Conservation (phyloP, 1,140 invertebrate genomes). For the Micrasema minimum region DNA sequence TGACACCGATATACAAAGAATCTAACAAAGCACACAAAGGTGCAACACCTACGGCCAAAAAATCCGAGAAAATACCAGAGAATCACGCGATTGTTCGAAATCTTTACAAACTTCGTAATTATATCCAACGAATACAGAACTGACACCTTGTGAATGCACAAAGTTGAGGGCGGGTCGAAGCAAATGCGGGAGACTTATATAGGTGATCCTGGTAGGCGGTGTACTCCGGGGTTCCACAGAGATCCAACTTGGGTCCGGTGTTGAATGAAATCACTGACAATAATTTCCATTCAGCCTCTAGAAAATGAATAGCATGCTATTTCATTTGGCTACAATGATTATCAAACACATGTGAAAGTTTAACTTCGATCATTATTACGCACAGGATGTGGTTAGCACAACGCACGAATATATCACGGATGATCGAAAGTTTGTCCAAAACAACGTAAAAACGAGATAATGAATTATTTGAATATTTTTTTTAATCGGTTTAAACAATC, state of each 20-base stretch:
- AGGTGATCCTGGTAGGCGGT: slow-evolving; percentile 6
- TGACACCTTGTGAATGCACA: slow-evolving; percentile 10
- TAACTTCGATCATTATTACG: not conserved
- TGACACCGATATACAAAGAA: slow-evolving; percentile 41
- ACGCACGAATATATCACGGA: too few species aligned
- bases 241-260: slow-evolving; percentile 25
- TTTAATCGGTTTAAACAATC: too few species aligned
- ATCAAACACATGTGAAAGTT: slow-evolving; percentile 1
- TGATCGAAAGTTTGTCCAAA: too few species aligned
- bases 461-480: too few species aligned
- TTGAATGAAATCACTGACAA: slow-evolving; percentile 44
- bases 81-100: slow-evolving; percentile 12
- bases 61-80: slow-evolving; percentile 17
- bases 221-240: slow-evolving; percentile 3
- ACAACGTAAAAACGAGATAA: too few species aligned
- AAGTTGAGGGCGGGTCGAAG: slow-evolving; percentile 22
- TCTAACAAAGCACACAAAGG: slow-evolving; percentile 38
- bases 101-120: slow-evolving; percentile 16
- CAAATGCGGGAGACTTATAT: not conserved
- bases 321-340: slow-evolving; percentile 30
- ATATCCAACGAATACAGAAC: slow-evolving; percentile 22
- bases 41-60: slow-evolving; percentile 29
- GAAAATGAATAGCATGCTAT: slow-evolving; percentile 23
- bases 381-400: too few species aligned
- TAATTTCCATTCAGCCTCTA: slow-evolving; percentile 37